phyloP scores from a whole-genome alignment of 2,888 invertebrate genomes.

The Coelopa pilipes region DNA sequence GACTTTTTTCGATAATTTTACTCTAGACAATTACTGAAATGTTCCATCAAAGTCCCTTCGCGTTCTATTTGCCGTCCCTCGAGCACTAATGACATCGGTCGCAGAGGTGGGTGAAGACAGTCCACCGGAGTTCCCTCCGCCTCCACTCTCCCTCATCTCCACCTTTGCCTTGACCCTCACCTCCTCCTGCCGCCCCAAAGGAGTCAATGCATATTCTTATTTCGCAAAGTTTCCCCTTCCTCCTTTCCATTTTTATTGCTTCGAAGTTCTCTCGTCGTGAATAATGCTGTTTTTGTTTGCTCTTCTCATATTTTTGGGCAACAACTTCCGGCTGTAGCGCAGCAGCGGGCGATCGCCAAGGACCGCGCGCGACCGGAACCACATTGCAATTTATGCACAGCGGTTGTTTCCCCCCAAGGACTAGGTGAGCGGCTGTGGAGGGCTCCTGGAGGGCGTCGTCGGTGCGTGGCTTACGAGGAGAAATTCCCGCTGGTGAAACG shows the following conservation, averaged over 20 bases:
- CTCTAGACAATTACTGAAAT: too few relatives aligned
- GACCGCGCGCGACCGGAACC: constrained; percentile 9
- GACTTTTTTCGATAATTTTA: too few relatives aligned
- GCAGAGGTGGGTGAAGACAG: too few relatives aligned
- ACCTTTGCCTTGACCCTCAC: too few relatives aligned
- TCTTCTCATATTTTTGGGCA: constrained; percentile 22
- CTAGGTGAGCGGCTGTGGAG: background rate
- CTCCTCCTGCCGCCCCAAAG: background rate
- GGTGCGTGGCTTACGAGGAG: background rate
- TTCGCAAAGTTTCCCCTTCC: constrained; percentile 4
- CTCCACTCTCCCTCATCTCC: too few relatives aligned
- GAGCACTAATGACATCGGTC: too few relatives aligned
- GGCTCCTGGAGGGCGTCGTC: too few relatives aligned
- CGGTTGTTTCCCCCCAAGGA: constrained; percentile 9
- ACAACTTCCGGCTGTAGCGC: constrained; percentile 30
- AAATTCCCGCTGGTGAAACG: constrained; percentile 19
- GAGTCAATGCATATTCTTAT: constrained; percentile 21
- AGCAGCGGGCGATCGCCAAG: background rate
- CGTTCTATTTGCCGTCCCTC: too few relatives aligned
- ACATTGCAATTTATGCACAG: constrained; percentile 34
- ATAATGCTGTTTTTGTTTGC: background rate
- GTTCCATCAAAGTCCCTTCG: too few relatives aligned
- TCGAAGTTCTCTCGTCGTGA: background rate
- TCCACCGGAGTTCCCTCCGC: too few relatives aligned
- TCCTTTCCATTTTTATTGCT: constrained; percentile 2